Evolutionary conservation across 2,888 invertebrate genomes (phyloP), one percentile per base, ranked within the genome.

Genomic region (Teleogryllus oceanicus): DNA sequence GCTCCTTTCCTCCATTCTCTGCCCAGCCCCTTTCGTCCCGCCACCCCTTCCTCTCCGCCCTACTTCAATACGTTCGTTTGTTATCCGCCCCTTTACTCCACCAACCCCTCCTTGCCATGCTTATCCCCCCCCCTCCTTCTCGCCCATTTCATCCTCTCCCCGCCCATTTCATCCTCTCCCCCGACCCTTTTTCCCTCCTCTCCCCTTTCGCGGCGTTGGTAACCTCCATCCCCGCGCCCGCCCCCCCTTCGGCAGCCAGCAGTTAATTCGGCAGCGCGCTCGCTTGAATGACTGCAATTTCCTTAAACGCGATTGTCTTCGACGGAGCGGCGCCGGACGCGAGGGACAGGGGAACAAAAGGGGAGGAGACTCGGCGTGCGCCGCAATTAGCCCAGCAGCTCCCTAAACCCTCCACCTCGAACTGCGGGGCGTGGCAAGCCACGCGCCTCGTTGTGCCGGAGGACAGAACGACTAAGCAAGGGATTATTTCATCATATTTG

Each of bases 251-350:
- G 13, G 8, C 62, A 62, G 62, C 13, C 16, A n/a, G 62, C n/a
- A 62, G 62, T 62, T 62, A 62, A 62, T 62, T 62, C 62, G 62
- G 62, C 62, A 62, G 62, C 62, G 62, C 62, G 13, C 62, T 62
- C 62, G 62, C 62, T 62, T 62, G 62, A 62, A 62, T 62, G 62
- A 62, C 62, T 62, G 62, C 62, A 62, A 62, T 62, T 62, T 62
- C 62, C 62, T 62, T 62, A 62, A 18, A 62, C 16, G 62, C n/a
- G 62, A 62, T 62, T 62, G 62, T 62, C 62, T 62, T 62, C 62
- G 62, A n/a, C 62, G 16, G 13, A 37, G 62, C 62, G 62, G 62
- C 62, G 62, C 62, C 62, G 62, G 62, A 62, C 16, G 62, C n/a
- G 16, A n/a, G 13, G 62, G 62, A 62, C 16, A 62, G 4, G n/a